Evolutionary conservation across 2,888 invertebrate genomes (phyloP).

Genomic region (Lymantria dispar): DNA sequence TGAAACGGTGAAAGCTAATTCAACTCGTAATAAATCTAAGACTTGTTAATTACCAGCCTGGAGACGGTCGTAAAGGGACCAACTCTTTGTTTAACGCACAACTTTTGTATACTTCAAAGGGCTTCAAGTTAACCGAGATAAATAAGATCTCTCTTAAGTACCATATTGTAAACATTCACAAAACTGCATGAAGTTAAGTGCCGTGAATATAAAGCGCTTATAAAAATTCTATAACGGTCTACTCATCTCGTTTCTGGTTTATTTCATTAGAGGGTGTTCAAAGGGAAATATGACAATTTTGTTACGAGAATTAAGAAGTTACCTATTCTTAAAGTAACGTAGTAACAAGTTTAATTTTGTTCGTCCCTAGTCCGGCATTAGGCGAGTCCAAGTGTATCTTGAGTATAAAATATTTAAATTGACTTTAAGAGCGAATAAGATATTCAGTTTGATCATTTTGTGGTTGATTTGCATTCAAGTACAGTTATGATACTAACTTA

Average conservation of each 20-base stretch:
- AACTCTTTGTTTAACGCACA: constrained; percentile 55
- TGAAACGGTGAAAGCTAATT: constrained; percentile 75
- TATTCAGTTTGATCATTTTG: constrained; percentile 46
- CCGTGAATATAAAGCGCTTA: constrained; percentile 39
- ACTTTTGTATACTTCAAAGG: constrained; percentile 59
- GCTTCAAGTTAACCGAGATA: constrained; percentile 45
- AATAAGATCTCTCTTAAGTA: constrained; percentile 38
- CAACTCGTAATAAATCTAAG: constrained; percentile 68
- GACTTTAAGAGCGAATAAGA: constrained; percentile 43
- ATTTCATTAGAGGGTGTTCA: constrained; percentile 62
- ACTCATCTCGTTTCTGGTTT: constrained; percentile 44
- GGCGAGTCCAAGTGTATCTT: constrained; percentile 42
- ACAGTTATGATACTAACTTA: constrained; percentile 33
- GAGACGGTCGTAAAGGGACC: constrained; percentile 53
- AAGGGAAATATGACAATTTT: constrained; percentile 73
- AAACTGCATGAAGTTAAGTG: constrained; percentile 28
- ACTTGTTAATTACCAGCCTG: constrained; percentile 69
- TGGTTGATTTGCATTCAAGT: constrained; percentile 36
- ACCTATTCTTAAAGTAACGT: constrained; percentile 67
- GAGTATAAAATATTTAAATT: constrained; percentile 54
- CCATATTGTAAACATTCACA: constrained; percentile 43
- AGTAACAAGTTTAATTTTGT: constrained; percentile 70
- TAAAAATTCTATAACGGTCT: constrained; percentile 60
- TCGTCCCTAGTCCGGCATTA: constrained; percentile 54
- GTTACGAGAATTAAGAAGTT: constrained; percentile 74